Base-by-base conservation (phyloP, 2,888 invertebrate species). In the Drosophila hamatofila region DNA sequence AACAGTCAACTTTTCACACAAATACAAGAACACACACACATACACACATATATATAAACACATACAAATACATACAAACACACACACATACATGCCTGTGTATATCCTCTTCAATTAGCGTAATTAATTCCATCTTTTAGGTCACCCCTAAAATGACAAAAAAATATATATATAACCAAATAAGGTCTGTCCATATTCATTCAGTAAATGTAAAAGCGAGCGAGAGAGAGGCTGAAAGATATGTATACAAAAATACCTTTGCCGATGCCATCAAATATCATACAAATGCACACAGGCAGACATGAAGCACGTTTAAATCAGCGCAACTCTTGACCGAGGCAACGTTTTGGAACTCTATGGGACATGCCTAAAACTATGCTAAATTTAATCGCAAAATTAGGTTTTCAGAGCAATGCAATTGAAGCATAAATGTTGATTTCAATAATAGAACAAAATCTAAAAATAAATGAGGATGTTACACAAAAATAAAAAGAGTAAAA, bases 71-170 rank as follows among this genome's bases (percentile, higher is more conserved):
- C 33, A 11, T 33, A 33, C 33, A 33, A 33, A 3, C 27, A 25
- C 27, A 62, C 6, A 25, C 27, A 62, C 6, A 25, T 8, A 33
- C 14, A 25, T 16, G 14, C 30, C 33, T 44, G 35, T 37, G 51
- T 42, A 52, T 49, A 44, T 37, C 9, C 60, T 42, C 61, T 79
- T 79, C 79, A 80, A 80, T 80, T 80, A 80, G 65, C 79, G 67
- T 81, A 81, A 80, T 81, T 80, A 80, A 79, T 72, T 68, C 61
- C 51, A 30, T 27, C 60, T 76, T 66, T 70, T 68, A 52, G 57
- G 63, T 33, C 33, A 44, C 25, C 39, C 11, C 11, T 65, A 78
- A 75, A 72, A 70, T 41, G 51, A 18, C 42, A 63, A 71, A 65
- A 68, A 63, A 51, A 66, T 46, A 63, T 42, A 62, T 33, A 14